Base-by-base conservation (phyloP, 2,113 vertebrate species). In the Mesocricetus auratus region DNA sequence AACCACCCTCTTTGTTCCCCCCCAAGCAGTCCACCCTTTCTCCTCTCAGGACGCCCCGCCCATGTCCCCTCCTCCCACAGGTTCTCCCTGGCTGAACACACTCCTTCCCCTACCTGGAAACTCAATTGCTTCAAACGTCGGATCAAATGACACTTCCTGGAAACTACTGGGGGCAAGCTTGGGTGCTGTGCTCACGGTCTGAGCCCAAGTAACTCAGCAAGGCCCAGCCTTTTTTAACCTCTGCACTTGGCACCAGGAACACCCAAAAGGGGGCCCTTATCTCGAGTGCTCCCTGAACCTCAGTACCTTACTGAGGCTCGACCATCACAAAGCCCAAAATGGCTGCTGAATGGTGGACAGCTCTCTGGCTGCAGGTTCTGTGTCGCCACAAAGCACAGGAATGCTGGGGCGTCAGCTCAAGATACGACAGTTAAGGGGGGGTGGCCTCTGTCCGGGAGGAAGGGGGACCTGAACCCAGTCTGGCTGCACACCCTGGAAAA, bases 31-130 rank as follows among this genome's bases (percentile, higher is more conserved):
- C 36, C 5, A 4, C 0, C 62, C 68, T n/a, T 58, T 50, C 68
- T n/a, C 58, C 11, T 50, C 66, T 39, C 2, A 0, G 0, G 24
- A 4, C 16, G 19, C 45, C 11, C 11, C 0, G 26, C 66, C 24
- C 7, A 42, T 2, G 16, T 0, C 47, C 7, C 39, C 15, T 53
- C 39, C 36, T 7, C 0, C 50, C 0, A 45, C 39, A 0, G 16
- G 31, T 8, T 33, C 71, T 47, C 47, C 8, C 68, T 7, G 87
- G 36, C 8, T 53, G 3, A 74, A 33, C 1, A 6, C 9, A 47
- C 47, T 47, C 45, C 26, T 22, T 68, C 24, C 75, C 75, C 9
- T 42, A 79, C 75, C 86, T 60, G 17, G 74, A 93, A 96, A 60
- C 12, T 42, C 2, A 29, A 33, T 0, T 5, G 15, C 86, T 79